Base-by-base conservation (phyloP, 2,113 vertebrate species). In the Callipepla californica region DNA sequence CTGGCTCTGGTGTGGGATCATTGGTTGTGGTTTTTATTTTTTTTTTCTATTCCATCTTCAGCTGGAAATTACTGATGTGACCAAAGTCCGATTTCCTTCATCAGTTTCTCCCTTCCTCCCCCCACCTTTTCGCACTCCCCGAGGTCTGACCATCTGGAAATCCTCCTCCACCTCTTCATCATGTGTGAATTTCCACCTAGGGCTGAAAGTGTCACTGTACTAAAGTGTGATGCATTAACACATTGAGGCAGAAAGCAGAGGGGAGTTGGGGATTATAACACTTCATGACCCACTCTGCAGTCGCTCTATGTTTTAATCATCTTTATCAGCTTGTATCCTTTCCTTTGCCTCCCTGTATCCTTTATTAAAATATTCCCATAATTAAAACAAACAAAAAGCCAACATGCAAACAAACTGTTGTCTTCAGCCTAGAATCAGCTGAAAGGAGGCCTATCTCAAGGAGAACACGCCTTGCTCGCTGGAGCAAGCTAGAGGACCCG, bases 61-160 rank as follows among this genome's bases (percentile, higher is more conserved):
- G 82, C 96, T 96, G 96, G 95, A 96, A 96, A 94, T 96, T 96
- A 96, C 92, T 96, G 95, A 96, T 96, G 93, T 96, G 96, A 96
- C 96, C 96, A 86, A 94, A 94, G 94, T 94, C 92, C 93, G 94
- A 96, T 95, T 87, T 80, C 70, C 63, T 89, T 88, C 83, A 90
- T 91, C 81, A 87, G 65, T 70, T 95, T 75, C 75, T 78, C 45
- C 87, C 75, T 73, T 94, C 91, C 93, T 73, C 85, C 76, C 67
- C 87, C 92, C 67, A 96, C 93, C 96, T 96, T 95, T 95, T 88
- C 92, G 51, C 89, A 82, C 84, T 96, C 94, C 90, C 87, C 59
- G 85, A 92, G 94, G 89, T 80, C 66, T 85, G 77, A 86, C 93
- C 92, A 85, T 90, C 77, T 75, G 77, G 84, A 95, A 95, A 95